phyloP scores from a whole-genome alignment of 2,888 invertebrate species.

The Lampropteryx suffumata region DNA sequence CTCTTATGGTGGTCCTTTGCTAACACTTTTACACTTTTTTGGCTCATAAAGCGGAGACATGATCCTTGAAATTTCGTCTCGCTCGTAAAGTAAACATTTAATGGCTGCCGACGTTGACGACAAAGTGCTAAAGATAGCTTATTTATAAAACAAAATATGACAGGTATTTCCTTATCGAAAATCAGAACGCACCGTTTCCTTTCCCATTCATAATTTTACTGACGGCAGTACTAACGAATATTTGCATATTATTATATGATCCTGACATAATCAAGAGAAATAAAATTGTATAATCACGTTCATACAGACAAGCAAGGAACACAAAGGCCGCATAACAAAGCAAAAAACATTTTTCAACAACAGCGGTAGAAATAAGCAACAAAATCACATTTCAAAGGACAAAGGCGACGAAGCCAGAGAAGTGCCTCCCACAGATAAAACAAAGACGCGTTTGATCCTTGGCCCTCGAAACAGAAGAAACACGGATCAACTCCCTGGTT shows the following conservation, averaged over 20 bases:
- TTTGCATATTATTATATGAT: too few species aligned
- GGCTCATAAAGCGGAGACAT: conserved; percentile 13
- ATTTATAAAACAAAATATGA: neutral
- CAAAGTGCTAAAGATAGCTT: conserved; percentile 1
- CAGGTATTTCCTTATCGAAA: too few species aligned
- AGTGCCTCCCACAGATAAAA: conserved; percentile 33
- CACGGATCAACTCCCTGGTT: conserved; percentile 7
- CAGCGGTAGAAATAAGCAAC: conserved; percentile 24
- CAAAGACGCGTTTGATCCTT: conserved; percentile 36
- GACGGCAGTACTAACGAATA: too few species aligned
- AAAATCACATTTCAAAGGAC: conserved; percentile 29
- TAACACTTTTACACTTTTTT: conserved; percentile 11
- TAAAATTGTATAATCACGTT: too few species aligned
- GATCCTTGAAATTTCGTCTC: conserved; percentile 19
- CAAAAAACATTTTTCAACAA: conserved; percentile 9
- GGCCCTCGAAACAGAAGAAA: conserved; percentile 44
- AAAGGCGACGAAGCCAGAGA: conserved; percentile 31
- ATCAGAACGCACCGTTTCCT: too few species aligned
- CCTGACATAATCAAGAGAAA: too few species aligned
- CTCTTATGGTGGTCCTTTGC: conserved; percentile 14
- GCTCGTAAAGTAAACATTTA: conserved; percentile 22
- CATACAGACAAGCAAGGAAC: conserved; percentile 14
- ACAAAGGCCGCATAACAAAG: conserved; percentile 12
- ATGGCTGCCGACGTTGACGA: conserved; percentile 8
- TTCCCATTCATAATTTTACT: too few species aligned